Base-by-base conservation (phyloP, 2,113 vertebrate genomes). In the Erythrocercus mccallii region DNA sequence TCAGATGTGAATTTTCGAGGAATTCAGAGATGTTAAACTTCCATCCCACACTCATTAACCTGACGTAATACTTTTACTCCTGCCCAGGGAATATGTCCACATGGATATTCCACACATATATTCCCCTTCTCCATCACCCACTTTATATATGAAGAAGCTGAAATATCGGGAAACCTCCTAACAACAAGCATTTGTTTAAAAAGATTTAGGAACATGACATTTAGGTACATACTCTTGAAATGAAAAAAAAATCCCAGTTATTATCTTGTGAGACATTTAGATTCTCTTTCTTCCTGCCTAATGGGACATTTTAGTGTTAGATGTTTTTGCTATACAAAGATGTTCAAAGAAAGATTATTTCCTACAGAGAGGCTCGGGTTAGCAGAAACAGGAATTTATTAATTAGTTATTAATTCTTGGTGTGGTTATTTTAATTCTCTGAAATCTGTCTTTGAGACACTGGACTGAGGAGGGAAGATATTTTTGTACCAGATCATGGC, bases 71-170 rank as follows among this genome's bases (percentile, higher is more conserved):
- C 31, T 4, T 40, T 44, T 56, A 33, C 31, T 31, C 12, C 9
- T 71, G 9, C 13, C 1, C 10, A 47, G 15, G 15, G 2, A 40
- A 47, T 16, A 15, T 7, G 5, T 37, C 8, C 2, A 0, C 22
- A 28, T 8, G 5, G 11, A 6, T 57, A 33, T 22, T 12, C 12
- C 3, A 10, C 2, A 31, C 1, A 7, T 6, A 0, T 37, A 65
- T 66, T 74, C 5, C 7, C 23, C 16, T 47, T 86, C 3, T 8
- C 6, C 18, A 3, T 30, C 12, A 20, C 10, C 7, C 2, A 15
- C 16, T 87, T 92, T 10, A 12, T 16, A 9, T n/a, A 57, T 14
- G 18, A 65, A 69, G 28, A 40, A 44, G 6, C 1, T 40, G 37
- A 86, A 78, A 57, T 40, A 57, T 19, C 21, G 40, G 40, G 68